A percentile compares a stretch with the other conserved stretches of the same genome.
Evolutionary conservation across 2,797 vertebrate species (phyloP).

Genomic region (Euthynnus affinis): DNA sequence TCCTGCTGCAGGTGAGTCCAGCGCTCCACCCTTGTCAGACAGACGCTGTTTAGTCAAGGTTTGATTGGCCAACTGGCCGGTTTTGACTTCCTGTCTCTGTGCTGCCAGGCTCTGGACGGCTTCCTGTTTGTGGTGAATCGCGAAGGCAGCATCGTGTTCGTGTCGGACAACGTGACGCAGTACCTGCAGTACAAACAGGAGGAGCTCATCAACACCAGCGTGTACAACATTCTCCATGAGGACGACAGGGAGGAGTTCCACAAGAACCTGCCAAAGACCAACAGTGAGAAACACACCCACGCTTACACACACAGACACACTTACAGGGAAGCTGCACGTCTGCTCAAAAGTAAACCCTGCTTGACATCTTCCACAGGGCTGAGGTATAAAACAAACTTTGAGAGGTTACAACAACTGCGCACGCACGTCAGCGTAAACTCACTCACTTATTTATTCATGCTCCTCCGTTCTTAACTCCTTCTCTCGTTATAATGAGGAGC

Average conservation of each 20-base stretch:
- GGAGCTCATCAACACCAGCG: slow-evolving; percentile 96
- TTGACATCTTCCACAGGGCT: slow-evolving; percentile 50
- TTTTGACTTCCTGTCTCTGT: slow-evolving; percentile 35
- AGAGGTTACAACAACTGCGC: slow-evolving; percentile 62
- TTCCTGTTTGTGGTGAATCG: slow-evolving; percentile 98
- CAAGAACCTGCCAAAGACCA: slow-evolving; percentile 96
- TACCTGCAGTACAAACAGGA: slow-evolving; percentile 98
- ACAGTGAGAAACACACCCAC: slow-evolving; percentile 84
- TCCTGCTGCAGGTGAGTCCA: slow-evolving; percentile 91
- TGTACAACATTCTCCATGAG: slow-evolving; percentile 96
- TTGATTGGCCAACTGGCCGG: neutral
- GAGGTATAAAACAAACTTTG: slow-evolving; percentile 53
- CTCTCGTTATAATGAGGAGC: slow-evolving; percentile 72
- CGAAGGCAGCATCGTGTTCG: slow-evolving; percentile 97
- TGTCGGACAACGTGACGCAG: slow-evolving; percentile 98
- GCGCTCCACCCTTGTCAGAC: neutral
- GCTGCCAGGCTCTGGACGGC: slow-evolving; percentile 92
- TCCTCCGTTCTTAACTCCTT: slow-evolving; percentile 51
- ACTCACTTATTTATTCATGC: slow-evolving; percentile 69
- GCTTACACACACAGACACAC: slow-evolving; percentile 26
- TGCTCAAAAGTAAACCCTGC: slow-evolving; percentile 35
- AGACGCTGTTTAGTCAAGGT: neutral
- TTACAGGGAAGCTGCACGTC: slow-evolving; percentile 22
- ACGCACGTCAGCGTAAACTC: slow-evolving; percentile 47
- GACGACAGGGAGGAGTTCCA: slow-evolving; percentile 96